These are phyloP conservation scores for Netelia virgata DNA, from an alignment of 2,888 invertebrate species.

Conservation along the genomic window DNA sequence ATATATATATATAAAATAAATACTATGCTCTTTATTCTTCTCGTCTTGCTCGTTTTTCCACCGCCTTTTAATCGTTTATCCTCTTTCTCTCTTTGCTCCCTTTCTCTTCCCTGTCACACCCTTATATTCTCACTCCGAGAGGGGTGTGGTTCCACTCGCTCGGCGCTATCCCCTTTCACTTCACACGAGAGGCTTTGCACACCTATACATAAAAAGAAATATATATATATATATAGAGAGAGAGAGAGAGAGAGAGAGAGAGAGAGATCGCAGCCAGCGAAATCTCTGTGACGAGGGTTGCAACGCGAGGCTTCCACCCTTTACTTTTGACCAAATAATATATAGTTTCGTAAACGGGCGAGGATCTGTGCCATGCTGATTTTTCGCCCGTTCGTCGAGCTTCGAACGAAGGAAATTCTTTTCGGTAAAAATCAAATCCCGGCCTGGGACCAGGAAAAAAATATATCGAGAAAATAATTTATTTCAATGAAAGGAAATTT, in stretches of 20 bases:
- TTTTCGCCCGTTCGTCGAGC: slow-evolving; percentile 14
- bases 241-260: neutral
- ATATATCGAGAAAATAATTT: neutral
- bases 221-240: neutral
- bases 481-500: neutral
- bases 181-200: slow-evolving; percentile 20
- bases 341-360: slow-evolving; percentile 9
- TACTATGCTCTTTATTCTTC: slow-evolving; percentile 41
- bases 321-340: slow-evolving; percentile 47
- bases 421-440: too few relatives aligned
- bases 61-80: slow-evolving; percentile 61
- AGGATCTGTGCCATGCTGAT: neutral
- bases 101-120: slow-evolving; percentile 17
- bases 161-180: slow-evolving; percentile 46
- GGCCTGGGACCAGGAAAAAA: neutral
- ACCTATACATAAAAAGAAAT: neutral
- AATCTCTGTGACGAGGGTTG: slow-evolving; percentile 50
- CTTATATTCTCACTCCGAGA: slow-evolving; percentile 26
- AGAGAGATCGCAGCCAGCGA: slow-evolving; percentile 5
- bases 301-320: slow-evolving; percentile 32
- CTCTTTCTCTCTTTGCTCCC: slow-evolving; percentile 48
- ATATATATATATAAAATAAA: slow-evolving; percentile 19
- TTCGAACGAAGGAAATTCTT: neutral
- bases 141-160: slow-evolving; percentile 30
- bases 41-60: slow-evolving; percentile 39